Base-by-base conservation (phyloP, 2,113 vertebrate species). In the Syngnathus scovelli region DNA sequence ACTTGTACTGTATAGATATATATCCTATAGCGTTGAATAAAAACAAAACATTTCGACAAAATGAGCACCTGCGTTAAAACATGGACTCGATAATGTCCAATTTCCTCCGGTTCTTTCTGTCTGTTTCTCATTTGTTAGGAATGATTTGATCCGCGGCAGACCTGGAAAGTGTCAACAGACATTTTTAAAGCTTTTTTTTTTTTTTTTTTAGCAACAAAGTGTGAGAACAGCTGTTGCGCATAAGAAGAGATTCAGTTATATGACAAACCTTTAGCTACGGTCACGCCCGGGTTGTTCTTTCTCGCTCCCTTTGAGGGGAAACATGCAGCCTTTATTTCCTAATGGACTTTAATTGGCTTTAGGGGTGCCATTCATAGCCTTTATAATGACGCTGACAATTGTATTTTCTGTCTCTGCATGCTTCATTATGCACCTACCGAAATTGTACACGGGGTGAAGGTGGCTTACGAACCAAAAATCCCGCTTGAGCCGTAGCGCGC, bases 41-140 rank as follows among this genome's bases (percentile, higher is more conserved):
- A 61, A 41, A 19, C 9, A 39, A 19, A 10, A 10, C n/a, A 52
- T 54, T 54, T 54, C 7, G 16, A 33, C 11, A 16, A 58, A 36
- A 36, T 7, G 55, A 71, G 55, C 23, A 59, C 33, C 10, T 23
- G 44, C 56, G 5, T 46, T 61, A 65, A 39, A 70, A 73, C 64
- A 65, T 78, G 61, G 62, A 72, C 68, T 60, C 74, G 67, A 65
- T 71, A 79, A 66, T 21, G 1, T 69, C 67, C 39, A 77, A 75
- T 72, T 81, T 82, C 78, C 69, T 78, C 80, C 70, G 66, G 61
- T 78, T 76, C 68, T 63, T 78, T 60, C 62, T 67, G 64, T 62
- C 80, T 85, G 82, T 68, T 83, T 79, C 71, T 78, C 73, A 70
- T 86, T 83, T 80, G 67, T 80, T 75, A 68, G 70, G 36, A 58